These are phyloP conservation scores for Xyrauchen texanus DNA, from an alignment of 2,113 vertebrate genomes.

Conservation along the genomic window DNA sequence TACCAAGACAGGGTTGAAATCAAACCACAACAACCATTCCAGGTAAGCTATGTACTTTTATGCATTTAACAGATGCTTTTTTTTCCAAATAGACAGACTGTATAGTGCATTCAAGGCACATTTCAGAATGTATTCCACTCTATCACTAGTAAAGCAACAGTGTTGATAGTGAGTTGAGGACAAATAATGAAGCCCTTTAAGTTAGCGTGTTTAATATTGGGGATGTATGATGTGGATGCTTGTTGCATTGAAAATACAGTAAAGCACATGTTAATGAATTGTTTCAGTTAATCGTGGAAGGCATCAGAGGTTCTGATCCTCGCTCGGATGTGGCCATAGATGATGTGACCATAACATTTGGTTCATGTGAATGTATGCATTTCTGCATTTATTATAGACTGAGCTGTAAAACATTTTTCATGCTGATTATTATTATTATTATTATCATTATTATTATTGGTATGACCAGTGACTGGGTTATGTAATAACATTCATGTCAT, in stretches of 20 bases:
- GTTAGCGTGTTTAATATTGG: neutral
- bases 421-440: neutral
- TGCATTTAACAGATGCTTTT: too few relatives aligned
- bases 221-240: neutral
- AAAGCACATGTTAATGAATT: neutral
- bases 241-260: neutral
- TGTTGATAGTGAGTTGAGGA: neutral
- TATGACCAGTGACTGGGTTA: neutral
- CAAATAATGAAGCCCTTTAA: too few relatives aligned
- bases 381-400: neutral
- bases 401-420: neutral
- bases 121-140: neutral
- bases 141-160: too few relatives aligned
- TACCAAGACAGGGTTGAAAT: constrained; percentile 60
- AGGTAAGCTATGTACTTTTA: constrained; percentile 59
- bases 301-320: constrained; percentile 66
- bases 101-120: neutral
- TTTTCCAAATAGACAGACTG: too few relatives aligned
- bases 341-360: constrained; percentile 57
- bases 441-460: neutral
- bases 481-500: too few relatives aligned
- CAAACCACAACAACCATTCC: constrained; percentile 56
- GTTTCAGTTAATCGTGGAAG: constrained; percentile 73
- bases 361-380: constrained; percentile 41
- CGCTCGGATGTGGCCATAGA: constrained; percentile 72